Percentiles rank a stretch among this genome's conserved stretches.
These are phyloP conservation scores for Mohoua ochrocephala DNA, from an alignment of 2,113 vertebrate species.

Conservation along the genomic window DNA sequence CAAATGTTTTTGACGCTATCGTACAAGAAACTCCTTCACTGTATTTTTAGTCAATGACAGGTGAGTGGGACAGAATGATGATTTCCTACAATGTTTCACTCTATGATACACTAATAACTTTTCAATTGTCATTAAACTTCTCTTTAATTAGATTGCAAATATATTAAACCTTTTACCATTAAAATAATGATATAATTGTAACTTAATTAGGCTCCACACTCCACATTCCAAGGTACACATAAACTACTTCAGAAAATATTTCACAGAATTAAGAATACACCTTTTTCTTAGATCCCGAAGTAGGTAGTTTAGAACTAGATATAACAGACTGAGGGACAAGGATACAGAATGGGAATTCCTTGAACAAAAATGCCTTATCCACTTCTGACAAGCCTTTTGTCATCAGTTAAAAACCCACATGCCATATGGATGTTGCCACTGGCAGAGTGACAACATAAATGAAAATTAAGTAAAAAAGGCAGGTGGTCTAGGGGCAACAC, in stretches of 20 bases:
- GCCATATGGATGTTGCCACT: fast-evolving
- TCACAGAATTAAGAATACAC: neutral
- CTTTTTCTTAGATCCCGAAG: neutral
- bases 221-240: neutral
- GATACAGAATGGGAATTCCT: neutral
- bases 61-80: neutral
- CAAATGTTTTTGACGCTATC: neutral
- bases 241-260: neutral
- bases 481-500: neutral
- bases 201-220: neutral
- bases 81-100: neutral
- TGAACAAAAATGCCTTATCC: neutral
- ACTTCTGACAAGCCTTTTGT: neutral
- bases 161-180: neutral
- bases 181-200: neutral
- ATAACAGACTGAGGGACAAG: neutral
- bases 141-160: neutral
- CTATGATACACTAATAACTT: neutral
- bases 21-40: neutral
- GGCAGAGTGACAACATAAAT: neutral
- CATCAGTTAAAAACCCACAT: neutral
- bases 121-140: neutral
- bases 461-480: neutral
- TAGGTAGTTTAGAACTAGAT: neutral
- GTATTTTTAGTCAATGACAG: neutral